phyloP scores from a whole-genome alignment of 1,140 invertebrate species.

The Sweltsa coloradensis region DNA sequence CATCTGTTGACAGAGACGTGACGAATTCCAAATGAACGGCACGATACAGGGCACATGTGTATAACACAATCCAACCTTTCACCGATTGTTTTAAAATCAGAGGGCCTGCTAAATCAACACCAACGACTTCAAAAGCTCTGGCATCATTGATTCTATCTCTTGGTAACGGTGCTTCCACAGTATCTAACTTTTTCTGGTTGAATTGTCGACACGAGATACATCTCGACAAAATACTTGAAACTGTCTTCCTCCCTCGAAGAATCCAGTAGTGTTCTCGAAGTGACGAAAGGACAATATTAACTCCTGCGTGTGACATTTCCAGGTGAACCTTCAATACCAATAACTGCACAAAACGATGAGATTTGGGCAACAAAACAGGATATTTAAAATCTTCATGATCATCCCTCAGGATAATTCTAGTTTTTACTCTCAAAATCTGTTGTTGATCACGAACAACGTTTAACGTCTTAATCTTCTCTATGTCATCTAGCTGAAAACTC shows the following conservation, averaged over 20 bases:
- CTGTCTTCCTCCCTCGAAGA: conserved; percentile 15
- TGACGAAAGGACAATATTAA: conserved; percentile 4
- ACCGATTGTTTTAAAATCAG: conserved; percentile 16
- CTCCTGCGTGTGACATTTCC: conserved; percentile 10
- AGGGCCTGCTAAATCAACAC: conserved; percentile 24
- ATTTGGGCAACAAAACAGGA: conserved; percentile 14
- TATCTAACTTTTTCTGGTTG: conserved; percentile 16
- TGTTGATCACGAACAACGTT: not conserved
- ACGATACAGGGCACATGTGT: conserved; percentile 25
- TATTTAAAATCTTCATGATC: conserved; percentile 3
- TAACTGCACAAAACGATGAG: conserved; percentile 2
- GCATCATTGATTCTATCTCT: conserved; percentile 18
- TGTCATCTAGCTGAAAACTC: not conserved
- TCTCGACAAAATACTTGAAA: conserved; percentile 17
- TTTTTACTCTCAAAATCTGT: conserved; percentile 2
- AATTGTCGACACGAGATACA: conserved; percentile 23
- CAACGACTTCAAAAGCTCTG: conserved; percentile 16
- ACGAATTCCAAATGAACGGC: conserved; percentile 28
- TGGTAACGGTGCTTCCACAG: conserved; percentile 17
- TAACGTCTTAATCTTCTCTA: not conserved
- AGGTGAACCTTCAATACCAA: conserved; percentile 11
- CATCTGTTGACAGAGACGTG: conserved; percentile 19
- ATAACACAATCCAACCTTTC: conserved; percentile 26
- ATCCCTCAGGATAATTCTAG: not conserved
- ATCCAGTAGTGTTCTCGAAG: conserved; percentile 23